Evolutionary conservation across 2,888 invertebrate species (phyloP).

Genomic region (Augiades crinisus): DNA sequence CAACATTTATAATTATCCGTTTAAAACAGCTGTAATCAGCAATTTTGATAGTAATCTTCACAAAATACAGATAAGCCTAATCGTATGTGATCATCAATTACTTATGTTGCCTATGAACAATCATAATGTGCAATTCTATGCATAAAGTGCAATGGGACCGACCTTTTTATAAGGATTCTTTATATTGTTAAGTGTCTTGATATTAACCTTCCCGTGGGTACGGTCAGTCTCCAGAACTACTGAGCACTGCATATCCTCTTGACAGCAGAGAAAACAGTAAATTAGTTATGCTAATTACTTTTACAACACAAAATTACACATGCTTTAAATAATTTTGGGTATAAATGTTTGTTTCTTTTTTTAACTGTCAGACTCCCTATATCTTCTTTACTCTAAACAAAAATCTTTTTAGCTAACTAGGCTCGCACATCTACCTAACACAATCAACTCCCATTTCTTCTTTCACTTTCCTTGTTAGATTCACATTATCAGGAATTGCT

Average conservation of each 20-base stretch:
- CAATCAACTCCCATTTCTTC: too few relatives aligned
- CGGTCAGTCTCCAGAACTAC: constrained; percentile 66
- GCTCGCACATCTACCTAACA: too few relatives aligned
- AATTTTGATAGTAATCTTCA: constrained; percentile 30
- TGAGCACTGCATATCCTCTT: constrained; percentile 78
- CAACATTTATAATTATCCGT: constrained; percentile 43
- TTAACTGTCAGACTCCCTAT: too few relatives aligned
- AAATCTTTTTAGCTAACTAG: too few relatives aligned
- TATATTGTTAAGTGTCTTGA: constrained; percentile 72
- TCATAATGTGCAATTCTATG: constrained; percentile 34
- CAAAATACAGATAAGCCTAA: constrained; percentile 27
- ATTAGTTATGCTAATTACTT: constrained; percentile 31
- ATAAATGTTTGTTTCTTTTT: too few relatives aligned
- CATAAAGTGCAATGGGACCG: constrained; percentile 49
- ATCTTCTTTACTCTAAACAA: too few relatives aligned
- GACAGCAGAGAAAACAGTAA: constrained; percentile 59
- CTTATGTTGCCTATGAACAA: constrained; percentile 57
- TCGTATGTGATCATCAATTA: constrained; percentile 20
- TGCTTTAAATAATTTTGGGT: too few relatives aligned
- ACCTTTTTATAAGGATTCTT: constrained; percentile 75
- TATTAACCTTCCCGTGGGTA: constrained; percentile 68
- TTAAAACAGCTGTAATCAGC: constrained; percentile 6
- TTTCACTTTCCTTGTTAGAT: too few relatives aligned
- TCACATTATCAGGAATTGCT: too few relatives aligned
- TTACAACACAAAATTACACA: constrained; percentile 20